A percentile compares a stretch with the other conserved stretches of the same genome.
Conservation (phyloP, 2,888 invertebrate genomes). For the Colletes collaris region DNA sequence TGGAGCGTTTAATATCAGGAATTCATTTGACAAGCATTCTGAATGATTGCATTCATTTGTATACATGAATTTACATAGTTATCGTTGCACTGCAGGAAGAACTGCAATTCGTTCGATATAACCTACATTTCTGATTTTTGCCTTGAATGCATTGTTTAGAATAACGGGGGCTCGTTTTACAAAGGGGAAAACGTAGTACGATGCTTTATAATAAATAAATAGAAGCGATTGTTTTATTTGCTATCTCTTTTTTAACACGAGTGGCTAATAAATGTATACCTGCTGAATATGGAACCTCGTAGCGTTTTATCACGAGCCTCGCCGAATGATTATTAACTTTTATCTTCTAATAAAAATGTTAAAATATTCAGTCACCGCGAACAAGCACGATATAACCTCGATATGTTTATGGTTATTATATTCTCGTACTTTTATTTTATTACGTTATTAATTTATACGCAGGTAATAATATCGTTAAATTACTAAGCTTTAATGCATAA, state of each 20-base stretch:
- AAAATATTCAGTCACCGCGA: too few relatives aligned
- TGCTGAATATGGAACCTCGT: too few relatives aligned
- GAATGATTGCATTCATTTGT: constrained; percentile 35
- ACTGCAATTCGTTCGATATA: constrained; percentile 70
- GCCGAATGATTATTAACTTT: too few relatives aligned
- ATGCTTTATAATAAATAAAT: not conserved
- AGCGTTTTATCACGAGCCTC: too few relatives aligned
- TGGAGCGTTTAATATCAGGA: constrained; percentile 23
- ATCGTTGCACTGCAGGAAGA: constrained; percentile 58
- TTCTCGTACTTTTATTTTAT: too few relatives aligned
- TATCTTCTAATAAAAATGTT: too few relatives aligned
- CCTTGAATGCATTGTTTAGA: constrained; percentile 25
- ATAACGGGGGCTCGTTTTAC: constrained; percentile 10
- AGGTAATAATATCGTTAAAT: too few relatives aligned
- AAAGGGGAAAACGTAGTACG: not conserved
- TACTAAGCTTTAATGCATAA: too few relatives aligned
- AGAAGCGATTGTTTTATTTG: not conserved
- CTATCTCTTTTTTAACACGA: constrained; percentile 1
- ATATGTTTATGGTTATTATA: too few relatives aligned
- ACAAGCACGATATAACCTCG: too few relatives aligned
- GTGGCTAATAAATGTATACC: too few relatives aligned
- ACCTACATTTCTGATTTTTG: constrained; percentile 58
- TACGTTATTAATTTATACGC: too few relatives aligned
- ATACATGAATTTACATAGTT: constrained; percentile 34
- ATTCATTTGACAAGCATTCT: constrained; percentile 36